Evolutionary conservation across 2,113 vertebrate species (phyloP), one percentile per base, ranked within the genome.

Genomic region (Euleptes europaea): DNA sequence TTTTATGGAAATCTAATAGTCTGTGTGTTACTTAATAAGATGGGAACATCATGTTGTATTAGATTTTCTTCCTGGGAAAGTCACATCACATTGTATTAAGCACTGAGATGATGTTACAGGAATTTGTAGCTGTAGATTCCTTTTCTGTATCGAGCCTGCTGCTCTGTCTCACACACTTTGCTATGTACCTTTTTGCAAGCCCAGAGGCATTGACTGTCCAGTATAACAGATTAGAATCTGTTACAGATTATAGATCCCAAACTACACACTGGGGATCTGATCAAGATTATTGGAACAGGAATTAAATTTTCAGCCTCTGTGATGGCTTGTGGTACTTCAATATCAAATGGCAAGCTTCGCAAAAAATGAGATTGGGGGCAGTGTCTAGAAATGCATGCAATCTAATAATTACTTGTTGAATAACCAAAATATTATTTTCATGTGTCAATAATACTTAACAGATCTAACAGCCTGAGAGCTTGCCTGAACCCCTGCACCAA

Each of bases 51-150:
- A 35, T 5, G 89, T 88, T 82, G 65, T 86, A 74, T 72, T 86
- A 82, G 71, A 83, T 51, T 91, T 92, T 57, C 67, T 91, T 67
- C 31, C 28, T 63, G 63, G 51, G 72, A 93, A 88, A 90, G 74
- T 87, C 92, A 85, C 14, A 77, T 94, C 66, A 71, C 19, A 60
- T 82, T 83, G 74, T 38, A 31, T 91, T 93, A 82, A 42, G 47
- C 15, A 87, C 86, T 89, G 19, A 76, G 63, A 72, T 4, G 70
- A 86, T 74, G 72, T 60, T 88, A 11, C 47, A 72, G 19, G 47
- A 57, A 33, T 4, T 73, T 67, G 77, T 84, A 91, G 65, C 49
- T 90, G 67, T 57, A 44, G n/a, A 7, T 11, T 38, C 31, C 26
- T 38, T 79, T 91, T 88, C 74, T 33, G 42, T 79, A 75, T 10